A percentile compares a stretch with the other conserved stretches of the same genome.
Evolutionary conservation across 2,113 vertebrate genomes (phyloP).

Genomic region (Tursiops truncatus): DNA sequence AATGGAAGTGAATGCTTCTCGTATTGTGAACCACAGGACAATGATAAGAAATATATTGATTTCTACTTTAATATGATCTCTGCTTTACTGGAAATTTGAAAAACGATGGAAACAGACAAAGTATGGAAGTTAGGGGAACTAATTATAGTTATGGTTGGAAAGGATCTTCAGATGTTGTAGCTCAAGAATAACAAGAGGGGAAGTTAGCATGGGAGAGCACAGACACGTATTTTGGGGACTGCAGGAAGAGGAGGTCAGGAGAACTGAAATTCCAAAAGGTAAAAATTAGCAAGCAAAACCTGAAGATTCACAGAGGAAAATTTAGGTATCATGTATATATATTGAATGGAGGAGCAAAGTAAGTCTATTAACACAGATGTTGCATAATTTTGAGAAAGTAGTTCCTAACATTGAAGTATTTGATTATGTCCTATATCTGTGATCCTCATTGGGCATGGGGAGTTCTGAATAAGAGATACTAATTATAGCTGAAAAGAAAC

Average conservation of each 20-base stretch:
- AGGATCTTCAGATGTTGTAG: background rate
- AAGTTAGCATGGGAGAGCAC: background rate
- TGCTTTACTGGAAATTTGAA: background rate
- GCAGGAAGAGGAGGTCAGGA: background rate
- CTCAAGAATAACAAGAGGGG: background rate
- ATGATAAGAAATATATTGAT: background rate
- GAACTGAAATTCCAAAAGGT: background rate
- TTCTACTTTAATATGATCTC: background rate
- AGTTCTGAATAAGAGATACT: background rate
- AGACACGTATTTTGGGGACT: background rate
- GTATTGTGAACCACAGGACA: background rate
- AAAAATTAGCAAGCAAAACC: background rate
- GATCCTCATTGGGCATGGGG: rapidly evolving
- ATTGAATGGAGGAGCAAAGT: background rate
- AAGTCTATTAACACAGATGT: background rate
- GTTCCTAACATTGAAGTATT: background rate
- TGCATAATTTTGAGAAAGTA: background rate
- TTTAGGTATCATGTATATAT: background rate
- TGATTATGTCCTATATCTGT: background rate
- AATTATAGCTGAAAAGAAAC: background rate
- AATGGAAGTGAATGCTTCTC: background rate
- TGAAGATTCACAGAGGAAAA: background rate
- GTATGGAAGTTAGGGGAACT: background rate
- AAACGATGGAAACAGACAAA: background rate
- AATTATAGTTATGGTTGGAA: background rate